Conservation (phyloP, 2,113 vertebrate species). For the Sebastes fasciatus region DNA sequence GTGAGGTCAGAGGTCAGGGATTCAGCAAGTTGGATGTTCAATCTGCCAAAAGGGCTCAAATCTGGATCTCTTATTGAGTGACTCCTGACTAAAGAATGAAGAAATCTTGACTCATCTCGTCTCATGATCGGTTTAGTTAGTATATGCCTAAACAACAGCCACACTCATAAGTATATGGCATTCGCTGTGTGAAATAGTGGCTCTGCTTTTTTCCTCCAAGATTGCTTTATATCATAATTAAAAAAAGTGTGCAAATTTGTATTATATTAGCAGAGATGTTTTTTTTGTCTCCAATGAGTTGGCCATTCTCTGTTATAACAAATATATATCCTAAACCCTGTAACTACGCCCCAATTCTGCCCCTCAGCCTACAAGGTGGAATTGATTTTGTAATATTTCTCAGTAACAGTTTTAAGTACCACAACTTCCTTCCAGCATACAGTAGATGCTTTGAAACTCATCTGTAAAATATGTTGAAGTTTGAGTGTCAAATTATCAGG, state of each 20-base stretch:
- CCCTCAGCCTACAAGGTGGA: not conserved
- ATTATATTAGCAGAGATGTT: not conserved
- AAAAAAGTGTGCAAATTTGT: not conserved
- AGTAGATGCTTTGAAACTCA: too few relatives aligned
- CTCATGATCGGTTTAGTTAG: not conserved
- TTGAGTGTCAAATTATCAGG: too few relatives aligned
- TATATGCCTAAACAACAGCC: not conserved
- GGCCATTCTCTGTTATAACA: not conserved
- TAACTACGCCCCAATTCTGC: not conserved
- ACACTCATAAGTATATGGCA: not conserved
- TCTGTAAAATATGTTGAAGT: too few relatives aligned
- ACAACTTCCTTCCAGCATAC: too few relatives aligned
- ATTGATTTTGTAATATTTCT: not conserved
- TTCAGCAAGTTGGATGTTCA: not conserved
- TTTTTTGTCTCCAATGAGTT: not conserved
- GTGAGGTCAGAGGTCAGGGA: not conserved
- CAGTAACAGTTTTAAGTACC: too few relatives aligned
- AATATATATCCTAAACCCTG: not conserved
- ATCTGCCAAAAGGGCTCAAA: not conserved
- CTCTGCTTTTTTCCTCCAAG: not conserved
- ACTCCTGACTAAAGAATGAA: not conserved
- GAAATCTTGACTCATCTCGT: not conserved
- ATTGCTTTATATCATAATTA: not conserved
- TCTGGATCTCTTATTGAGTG: not conserved
- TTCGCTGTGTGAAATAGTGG: not conserved